Evolutionary conservation across 2,797 vertebrate genomes (phyloP).

Genomic region (Emys orbicularis): DNA sequence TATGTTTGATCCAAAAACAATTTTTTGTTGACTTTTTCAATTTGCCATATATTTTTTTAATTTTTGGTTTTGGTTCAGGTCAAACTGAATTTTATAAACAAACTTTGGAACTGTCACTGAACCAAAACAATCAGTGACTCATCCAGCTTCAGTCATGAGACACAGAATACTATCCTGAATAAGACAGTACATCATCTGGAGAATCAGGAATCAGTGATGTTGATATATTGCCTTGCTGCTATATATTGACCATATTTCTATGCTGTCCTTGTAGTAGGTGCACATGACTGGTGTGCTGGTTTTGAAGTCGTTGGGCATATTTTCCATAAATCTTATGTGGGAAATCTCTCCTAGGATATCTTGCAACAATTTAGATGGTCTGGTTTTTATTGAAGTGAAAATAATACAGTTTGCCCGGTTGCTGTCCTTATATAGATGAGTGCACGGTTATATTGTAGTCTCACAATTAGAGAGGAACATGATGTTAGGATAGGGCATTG

Average conservation of each 20-base stretch:
- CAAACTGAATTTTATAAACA: too few relatives aligned
- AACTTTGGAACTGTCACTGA: too few relatives aligned
- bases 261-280: neutral
- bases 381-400: neutral
- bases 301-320: neutral
- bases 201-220: too few relatives aligned
- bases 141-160: neutral
- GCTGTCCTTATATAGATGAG: neutral
- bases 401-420: neutral
- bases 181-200: neutral
- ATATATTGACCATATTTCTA: neutral
- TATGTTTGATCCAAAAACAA: too few relatives aligned
- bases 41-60: too few relatives aligned
- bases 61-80: too few relatives aligned
- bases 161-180: neutral
- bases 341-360: neutral
- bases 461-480: neutral
- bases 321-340: neutral
- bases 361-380: neutral
- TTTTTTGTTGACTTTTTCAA: too few relatives aligned
- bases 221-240: neutral
- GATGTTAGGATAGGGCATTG: neutral
- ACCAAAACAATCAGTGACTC: neutral
- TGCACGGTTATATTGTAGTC: too few relatives aligned
- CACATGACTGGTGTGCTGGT: neutral